Conservation (phyloP, 2,113 vertebrate genomes). For the Eulacestoma nigropectus region DNA sequence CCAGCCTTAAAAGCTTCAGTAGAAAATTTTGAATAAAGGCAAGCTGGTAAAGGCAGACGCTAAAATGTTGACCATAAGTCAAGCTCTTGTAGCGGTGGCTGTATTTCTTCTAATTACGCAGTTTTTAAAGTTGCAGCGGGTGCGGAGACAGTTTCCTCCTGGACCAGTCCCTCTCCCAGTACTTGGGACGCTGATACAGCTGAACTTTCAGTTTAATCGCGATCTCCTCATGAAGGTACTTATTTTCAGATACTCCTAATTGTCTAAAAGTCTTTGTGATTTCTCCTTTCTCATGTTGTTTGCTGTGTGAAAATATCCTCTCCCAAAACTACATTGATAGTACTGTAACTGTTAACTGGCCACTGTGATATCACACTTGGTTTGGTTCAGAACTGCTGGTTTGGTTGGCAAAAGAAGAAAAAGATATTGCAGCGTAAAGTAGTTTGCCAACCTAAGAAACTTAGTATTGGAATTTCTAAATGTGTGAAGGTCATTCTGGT, state of each 20-base stretch:
- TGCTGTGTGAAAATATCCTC: neutral
- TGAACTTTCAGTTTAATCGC: conserved; percentile 47
- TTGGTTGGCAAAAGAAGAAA: neutral
- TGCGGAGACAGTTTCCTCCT: conserved; percentile 26
- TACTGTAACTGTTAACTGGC: neutral
- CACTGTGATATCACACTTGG: neutral
- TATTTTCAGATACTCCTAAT: conserved; percentile 4
- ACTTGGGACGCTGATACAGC: conserved; percentile 51
- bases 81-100: neutral
- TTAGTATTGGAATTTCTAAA: neutral
- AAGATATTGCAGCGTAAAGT: neutral
- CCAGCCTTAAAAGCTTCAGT: neutral
- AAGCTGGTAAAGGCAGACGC: neutral
- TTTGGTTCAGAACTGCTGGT: neutral
- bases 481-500: neutral
- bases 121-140: conserved; percentile 46
- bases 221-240: conserved; percentile 61
- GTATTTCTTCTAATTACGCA: neutral
- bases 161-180: conserved; percentile 56
- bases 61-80: conserved; percentile 36
- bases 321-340: neutral
- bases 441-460: neutral
- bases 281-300: neutral
- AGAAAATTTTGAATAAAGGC: neutral
- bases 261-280: neutral